Evolutionary conservation across 2,888 invertebrate species (phyloP), one percentile per base, ranked within the genome.

Genomic region (Belgica antarctica): DNA sequence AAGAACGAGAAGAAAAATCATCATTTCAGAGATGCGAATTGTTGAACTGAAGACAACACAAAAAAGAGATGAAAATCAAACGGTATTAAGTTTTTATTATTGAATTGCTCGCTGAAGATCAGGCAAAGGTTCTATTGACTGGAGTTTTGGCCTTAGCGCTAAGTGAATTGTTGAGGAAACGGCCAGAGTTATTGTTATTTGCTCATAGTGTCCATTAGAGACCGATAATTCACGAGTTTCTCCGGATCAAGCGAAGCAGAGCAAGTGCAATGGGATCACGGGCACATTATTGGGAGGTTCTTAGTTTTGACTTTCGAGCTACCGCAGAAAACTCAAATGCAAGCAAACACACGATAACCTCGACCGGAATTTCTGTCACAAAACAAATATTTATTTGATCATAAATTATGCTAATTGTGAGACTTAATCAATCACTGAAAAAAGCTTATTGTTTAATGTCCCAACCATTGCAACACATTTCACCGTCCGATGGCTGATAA

Each of bases 161-260:
- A 22, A 24, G 47, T 66, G 47, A 47, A 66, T 47, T 66, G 47
- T 66, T 66, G 65, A 66, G 65, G 65, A 66, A 66, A 28, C 28
- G 46, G 24, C 19, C 19, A 63, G 34, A 63, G 41, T 63, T 63
- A 63, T 63, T 63, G 63, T 28, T 28, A 41, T 62, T 62, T 24
- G 28, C n/a, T 17, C 28, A 12, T 41, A n/a, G 28, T 63, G 63
- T 41, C 63, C 41, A 63, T 63, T 63, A 63, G 17, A n/a, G 41
- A 4, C 15, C 3, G 15, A 41, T n/a, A 41, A 41, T 41, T 41
- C 15, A 41, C 15, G 15, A 31, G 10, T 31, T 31, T 10, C 4
- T 7, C 31, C 31, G 10, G 10, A 31, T 31, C 31, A 31, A 31
- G 31, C 31, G 31, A n/a, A n/a, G 31, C 34, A 62, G n/a, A n/a